Percentiles rank a stretch among this genome's conserved stretches.
phyloP scores from a whole-genome alignment of 2,888 invertebrate species.

The Perdita meconis region DNA sequence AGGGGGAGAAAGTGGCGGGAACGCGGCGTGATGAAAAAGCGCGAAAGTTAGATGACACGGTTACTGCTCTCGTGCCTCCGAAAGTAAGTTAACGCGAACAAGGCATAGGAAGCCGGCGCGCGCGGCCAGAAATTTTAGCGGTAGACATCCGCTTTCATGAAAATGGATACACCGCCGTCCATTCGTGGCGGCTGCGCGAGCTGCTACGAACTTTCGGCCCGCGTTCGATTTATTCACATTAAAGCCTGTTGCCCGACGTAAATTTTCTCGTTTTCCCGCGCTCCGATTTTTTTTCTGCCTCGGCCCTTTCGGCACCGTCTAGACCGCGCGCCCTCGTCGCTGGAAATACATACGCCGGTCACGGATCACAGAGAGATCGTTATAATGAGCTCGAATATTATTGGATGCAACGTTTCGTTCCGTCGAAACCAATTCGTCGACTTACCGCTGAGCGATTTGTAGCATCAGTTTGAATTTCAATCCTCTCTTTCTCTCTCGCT shows the following conservation, averaged over 20 bases:
- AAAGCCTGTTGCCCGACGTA: constrained; percentile 35
- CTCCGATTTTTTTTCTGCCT: not conserved
- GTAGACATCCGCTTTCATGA: constrained; percentile 59
- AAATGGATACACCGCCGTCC: constrained; percentile 58
- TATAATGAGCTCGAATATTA: constrained; percentile 29
- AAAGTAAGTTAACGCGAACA: constrained; percentile 55
- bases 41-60: constrained; percentile 60
- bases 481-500: too few relatives aligned
- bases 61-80: constrained; percentile 36
- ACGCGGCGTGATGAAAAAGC: constrained; percentile 46
- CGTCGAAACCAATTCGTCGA: constrained; percentile 36
- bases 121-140: constrained; percentile 52
- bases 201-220: constrained; percentile 36
- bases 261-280: constrained; percentile 25
- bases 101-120: constrained; percentile 6
- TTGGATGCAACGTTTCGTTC: constrained; percentile 30
- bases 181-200: constrained; percentile 35
- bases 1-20: not conserved
- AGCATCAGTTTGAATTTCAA: constrained; percentile 44
- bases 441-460: constrained; percentile 15
- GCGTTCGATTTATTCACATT: constrained; percentile 58
- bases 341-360: not conserved
- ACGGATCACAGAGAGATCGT: not conserved
- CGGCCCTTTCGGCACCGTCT: not conserved
- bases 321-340: constrained; percentile 8